phyloP scores from a whole-genome alignment of 2,113 vertebrate genomes.

The Alces alces region DNA sequence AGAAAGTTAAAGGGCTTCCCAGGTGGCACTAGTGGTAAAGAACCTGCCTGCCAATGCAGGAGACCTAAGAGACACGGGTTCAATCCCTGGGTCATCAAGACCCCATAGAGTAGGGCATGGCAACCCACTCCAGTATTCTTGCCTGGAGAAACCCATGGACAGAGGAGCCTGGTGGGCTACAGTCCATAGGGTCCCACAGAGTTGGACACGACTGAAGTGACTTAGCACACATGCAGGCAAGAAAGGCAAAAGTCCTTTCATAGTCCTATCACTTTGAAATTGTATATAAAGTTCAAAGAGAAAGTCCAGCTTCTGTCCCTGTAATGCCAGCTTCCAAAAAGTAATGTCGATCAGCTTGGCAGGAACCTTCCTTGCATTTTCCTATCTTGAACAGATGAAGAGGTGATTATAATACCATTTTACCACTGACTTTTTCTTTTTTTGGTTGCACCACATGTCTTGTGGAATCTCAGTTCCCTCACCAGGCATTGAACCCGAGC shows the following conservation, averaged over 20 bases:
- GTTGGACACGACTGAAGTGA: neutral
- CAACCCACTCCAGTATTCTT: neutral
- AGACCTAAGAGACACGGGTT: neutral
- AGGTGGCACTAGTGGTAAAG: neutral
- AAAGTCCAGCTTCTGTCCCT: neutral
- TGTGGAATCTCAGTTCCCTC: neutral
- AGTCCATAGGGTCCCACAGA: neutral
- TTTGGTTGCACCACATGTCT: neutral
- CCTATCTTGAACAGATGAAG: neutral
- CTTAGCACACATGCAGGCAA: neutral
- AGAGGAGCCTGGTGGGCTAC: neutral
- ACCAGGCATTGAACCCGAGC: neutral
- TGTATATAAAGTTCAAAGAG: neutral
- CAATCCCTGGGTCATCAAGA: neutral
- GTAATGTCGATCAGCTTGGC: neutral
- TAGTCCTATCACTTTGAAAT: neutral
- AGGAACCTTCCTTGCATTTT: neutral
- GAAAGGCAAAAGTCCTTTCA: neutral
- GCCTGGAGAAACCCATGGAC: neutral
- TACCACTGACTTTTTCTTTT: neutral
- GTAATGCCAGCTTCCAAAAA: neutral
- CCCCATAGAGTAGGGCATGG: neutral
- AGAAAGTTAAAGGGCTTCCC: neutral
- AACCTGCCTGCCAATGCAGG: neutral
- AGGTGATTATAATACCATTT: neutral